Base-by-base conservation (phyloP, 2,113 vertebrate species). In the Chionodraco myersi region DNA sequence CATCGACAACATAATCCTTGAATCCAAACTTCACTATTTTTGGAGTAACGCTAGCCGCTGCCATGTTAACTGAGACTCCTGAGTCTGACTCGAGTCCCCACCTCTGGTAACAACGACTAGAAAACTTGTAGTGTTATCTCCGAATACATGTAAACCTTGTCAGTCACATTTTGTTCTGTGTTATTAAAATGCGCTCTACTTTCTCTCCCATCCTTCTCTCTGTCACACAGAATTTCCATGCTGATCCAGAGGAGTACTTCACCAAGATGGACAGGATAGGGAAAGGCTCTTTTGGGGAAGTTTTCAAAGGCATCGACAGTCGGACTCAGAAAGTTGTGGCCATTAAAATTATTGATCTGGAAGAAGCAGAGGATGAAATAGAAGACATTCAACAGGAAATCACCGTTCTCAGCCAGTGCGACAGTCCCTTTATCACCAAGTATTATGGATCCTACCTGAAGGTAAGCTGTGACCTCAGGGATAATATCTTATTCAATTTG, bases 311-410 rank as follows among this genome's bases (percentile, higher is more conserved):
- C 94, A 99, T 99, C 87, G 98, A 99, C 95, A 97, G 96, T 94
- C 96, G 95, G 92, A 99, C 96, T 90, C 98, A 99, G 93, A 98
- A 98, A 93, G 96, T 99, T 70, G 96, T 99, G 82, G 98, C 98
- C 86, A 99, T 99, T 93, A 99, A 99, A 96, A 99, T 97, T 83
- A 99, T 99, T 89, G 98, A 99, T 90, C 95, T 99, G 83, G 98
- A 99, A 92, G 98, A 99, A 93, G 98, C 98, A 0, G 98, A 99
- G 91, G 98, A 99, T 85, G 98, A 99, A 90, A 99, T 99, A 74
- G 98, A 99, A 93, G 98, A 99, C 91, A 97, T 99, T 91, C 97
- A 99, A 63, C 97, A 99, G 90, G 98, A 99, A 93, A 99, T 99
- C 89, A 99, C 98, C 13, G 98, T 99, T 80, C 96, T 99, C 81